phyloP scores from a whole-genome alignment of 2,113 vertebrate species.

The Symphodus melops region DNA sequence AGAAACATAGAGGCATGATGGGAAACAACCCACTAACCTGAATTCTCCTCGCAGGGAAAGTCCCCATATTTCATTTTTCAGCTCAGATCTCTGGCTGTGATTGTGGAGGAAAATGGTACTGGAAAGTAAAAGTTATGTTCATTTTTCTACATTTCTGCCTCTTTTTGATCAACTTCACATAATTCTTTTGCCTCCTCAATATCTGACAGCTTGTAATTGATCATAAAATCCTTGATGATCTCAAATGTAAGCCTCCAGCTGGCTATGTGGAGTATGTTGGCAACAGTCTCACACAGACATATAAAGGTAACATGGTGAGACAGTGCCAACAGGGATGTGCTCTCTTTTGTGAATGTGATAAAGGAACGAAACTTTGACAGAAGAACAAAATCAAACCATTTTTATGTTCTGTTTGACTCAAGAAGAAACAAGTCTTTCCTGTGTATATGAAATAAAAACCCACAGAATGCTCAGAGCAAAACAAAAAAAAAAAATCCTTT shows the following conservation, averaged over 20 bases:
- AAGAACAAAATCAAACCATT: background rate
- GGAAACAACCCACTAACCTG: conserved; percentile 75
- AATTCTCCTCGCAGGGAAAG: conserved; percentile 49
- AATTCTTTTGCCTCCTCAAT: conserved; percentile 8
- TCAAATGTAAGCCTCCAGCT: conserved; percentile 20
- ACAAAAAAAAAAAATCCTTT: conserved; percentile 44
- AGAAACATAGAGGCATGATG: conserved; percentile 57
- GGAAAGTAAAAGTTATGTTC: background rate
- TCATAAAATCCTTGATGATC: conserved; percentile 20
- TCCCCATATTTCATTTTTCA: conserved; percentile 1
- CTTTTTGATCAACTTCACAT: background rate
- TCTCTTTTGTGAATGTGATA: conserved; percentile 17
- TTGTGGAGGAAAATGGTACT: background rate
- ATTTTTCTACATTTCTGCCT: conserved; percentile 7
- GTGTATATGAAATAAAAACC: background rate
- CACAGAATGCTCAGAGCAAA: too few relatives aligned
- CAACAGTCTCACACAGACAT: background rate
- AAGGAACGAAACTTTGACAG: background rate
- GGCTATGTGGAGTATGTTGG: conserved; percentile 3
- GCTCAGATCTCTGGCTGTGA: conserved; percentile 4
- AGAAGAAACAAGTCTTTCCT: background rate
- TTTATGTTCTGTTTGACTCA: background rate
- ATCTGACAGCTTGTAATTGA: conserved; percentile 11
- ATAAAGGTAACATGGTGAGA: background rate
- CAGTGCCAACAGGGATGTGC: background rate